Evolutionary conservation across 92 coral and sea anemone species (phyloP).

Genomic region (Heteractis magnifica): DNA sequence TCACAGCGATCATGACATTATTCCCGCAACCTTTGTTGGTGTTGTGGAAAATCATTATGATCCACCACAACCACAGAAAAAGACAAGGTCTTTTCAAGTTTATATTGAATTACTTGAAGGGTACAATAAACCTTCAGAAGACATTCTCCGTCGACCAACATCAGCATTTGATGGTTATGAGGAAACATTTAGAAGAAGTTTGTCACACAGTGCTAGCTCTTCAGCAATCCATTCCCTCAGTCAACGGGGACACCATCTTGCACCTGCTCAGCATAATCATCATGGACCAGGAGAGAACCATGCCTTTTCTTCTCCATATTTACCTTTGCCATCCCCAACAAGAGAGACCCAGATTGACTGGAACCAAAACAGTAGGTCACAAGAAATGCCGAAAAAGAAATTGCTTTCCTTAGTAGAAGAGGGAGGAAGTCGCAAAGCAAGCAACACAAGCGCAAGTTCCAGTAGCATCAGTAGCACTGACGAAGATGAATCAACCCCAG

Average conservation of each 20-base stretch:
- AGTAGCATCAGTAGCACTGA: slow-evolving; percentile 78
- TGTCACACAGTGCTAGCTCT: slow-evolving; percentile 44
- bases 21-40: slow-evolving; percentile 71
- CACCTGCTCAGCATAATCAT: not conserved
- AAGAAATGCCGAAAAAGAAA: slow-evolving; percentile 69
- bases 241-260: slow-evolving; percentile 13
- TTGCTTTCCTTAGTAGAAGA: slow-evolving; percentile 68
- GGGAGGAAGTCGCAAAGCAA: slow-evolving; percentile 55
- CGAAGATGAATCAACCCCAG: slow-evolving; percentile 91
- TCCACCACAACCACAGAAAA: slow-evolving; percentile 49
- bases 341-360: slow-evolving; percentile 58
- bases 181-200: slow-evolving; percentile 65
- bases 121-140: slow-evolving; percentile 89
- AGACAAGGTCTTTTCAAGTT: slow-evolving; percentile 81
- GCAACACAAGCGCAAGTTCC: slow-evolving; percentile 67
- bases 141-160: slow-evolving; percentile 79
- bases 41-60: slow-evolving; percentile 63
- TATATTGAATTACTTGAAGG: slow-evolving; percentile 87
- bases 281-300: slow-evolving; percentile 15
- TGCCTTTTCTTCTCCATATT: slow-evolving; percentile 35
- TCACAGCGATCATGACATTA: slow-evolving; percentile 56
- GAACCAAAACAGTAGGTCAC: slow-evolving; percentile 63
- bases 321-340: slow-evolving; percentile 56
- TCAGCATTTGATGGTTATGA: slow-evolving; percentile 88
- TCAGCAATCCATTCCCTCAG: slow-evolving; percentile 22